phyloP scores from a whole-genome alignment of 1,140 invertebrate species.

The Aphelenchoides fujianensis region DNA sequence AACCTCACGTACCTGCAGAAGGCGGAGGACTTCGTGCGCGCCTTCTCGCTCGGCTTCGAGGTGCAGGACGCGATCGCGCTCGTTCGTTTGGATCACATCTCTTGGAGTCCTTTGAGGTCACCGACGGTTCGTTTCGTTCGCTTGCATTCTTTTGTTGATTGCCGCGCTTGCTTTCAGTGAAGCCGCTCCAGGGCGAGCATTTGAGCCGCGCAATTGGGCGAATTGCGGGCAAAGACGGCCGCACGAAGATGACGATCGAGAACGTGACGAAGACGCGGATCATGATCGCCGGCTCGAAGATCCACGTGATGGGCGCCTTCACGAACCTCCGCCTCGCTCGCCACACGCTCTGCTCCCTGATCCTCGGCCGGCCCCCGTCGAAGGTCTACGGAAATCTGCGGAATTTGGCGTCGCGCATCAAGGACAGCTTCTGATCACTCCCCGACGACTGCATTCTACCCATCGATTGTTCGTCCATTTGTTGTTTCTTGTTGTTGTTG shows the following conservation, averaged over 20 bases:
- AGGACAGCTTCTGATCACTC: constrained; percentile 76
- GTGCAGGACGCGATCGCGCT: constrained; percentile 93
- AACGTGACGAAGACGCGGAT: constrained; percentile 98
- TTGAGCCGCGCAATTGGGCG: constrained; percentile 88
- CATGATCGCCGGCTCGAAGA: constrained; percentile 87
- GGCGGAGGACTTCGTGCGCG: constrained; percentile 94
- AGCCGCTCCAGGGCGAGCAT: constrained; percentile 89
- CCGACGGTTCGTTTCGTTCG: constrained; percentile 79
- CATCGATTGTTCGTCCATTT: not conserved
- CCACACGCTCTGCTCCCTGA: constrained; percentile 92
- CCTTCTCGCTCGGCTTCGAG: constrained; percentile 93
- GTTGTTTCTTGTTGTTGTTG: constrained; percentile 20
- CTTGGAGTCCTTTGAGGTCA: constrained; percentile 94
- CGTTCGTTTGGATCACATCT: constrained; percentile 90
- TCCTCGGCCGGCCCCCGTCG: constrained; percentile 87
- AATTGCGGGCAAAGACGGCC: constrained; percentile 91
- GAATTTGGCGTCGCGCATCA: constrained; percentile 75
- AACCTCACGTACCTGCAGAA: constrained; percentile 89
- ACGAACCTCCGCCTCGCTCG: constrained; percentile 93
- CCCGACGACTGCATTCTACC: constrained; percentile 10
- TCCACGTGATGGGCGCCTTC: constrained; percentile 94
- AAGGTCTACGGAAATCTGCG: constrained; percentile 91
- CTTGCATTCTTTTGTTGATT: too few species aligned
- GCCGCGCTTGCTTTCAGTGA: constrained; percentile 72
- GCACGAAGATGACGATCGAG: constrained; percentile 97